Base-by-base conservation (phyloP, 2,888 invertebrate species). In the Willowsia nigromaculata region DNA sequence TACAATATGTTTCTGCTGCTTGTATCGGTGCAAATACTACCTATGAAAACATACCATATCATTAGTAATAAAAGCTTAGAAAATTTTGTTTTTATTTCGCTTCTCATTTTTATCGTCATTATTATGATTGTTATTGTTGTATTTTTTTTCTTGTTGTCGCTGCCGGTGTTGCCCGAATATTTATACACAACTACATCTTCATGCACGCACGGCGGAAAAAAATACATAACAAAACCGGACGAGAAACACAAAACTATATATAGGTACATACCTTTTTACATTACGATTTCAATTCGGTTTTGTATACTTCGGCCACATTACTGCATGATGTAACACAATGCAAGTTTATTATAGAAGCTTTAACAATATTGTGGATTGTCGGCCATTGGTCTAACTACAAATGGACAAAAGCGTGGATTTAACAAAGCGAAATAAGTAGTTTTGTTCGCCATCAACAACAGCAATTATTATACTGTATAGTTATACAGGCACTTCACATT, bases 341-440 rank as follows among this genome's bases (percentile, higher is more conserved):
- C 1, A 22, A 40, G 43, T 43, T 7, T 27, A 50, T 6, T 25
- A 53, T 59, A 15, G 56, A 59, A 56, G 59, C 18, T 40, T 56
- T 59, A 59, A 59, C 80, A 13, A 81, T 82, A 59, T 65, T 18
- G 76, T 27, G 11, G 62, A 65, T 68, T 56, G 84, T 85, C 76
- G 76, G 85, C 40, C 53, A 86, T 65, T 81, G 68, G 86, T 86
- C 65, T 25, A 47, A 37, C 47, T 50, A 80, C 80, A 86, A 68
- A 68, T 68, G 80, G 68, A 86, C 86, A 86, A 86, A 85, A 86
- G 86, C 80, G 86, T 68, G 50, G 80, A 68, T 37, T 68, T 80
- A 86, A 80, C 86, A 86, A 86, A 86, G 80, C 86, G 80, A 86
- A 80, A 86, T 86, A 86, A 86, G 81, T 86, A 86, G 86, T 86